Percentiles rank a stretch among this genome's conserved stretches.
phyloP scores from a whole-genome alignment of 2,888 invertebrate species.

The Lithophane socia region DNA sequence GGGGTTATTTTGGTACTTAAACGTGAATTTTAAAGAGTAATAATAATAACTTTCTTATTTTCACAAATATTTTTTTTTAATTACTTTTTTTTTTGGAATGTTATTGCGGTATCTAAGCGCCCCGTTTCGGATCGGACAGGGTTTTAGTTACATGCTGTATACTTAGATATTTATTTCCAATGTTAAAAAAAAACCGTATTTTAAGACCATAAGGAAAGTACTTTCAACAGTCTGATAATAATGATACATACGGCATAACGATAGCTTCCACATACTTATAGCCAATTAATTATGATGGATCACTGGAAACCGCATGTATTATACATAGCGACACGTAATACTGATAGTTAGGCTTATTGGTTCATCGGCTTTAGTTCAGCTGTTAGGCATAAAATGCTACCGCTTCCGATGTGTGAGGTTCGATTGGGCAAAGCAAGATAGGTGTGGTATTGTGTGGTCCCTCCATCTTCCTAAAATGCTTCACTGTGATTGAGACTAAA shows the following conservation, averaged over 20 bases:
- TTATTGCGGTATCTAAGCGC: too few relatives aligned
- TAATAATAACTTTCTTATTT: too few relatives aligned
- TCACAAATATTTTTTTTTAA: too few relatives aligned
- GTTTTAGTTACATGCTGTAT: too few relatives aligned
- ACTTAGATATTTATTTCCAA: too few relatives aligned
- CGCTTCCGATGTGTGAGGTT: constrained; percentile 12
- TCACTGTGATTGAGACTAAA: too few relatives aligned
- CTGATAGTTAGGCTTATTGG: background rate
- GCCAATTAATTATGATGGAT: constrained; percentile 53
- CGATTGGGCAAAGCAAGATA: background rate
- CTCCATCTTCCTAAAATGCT: background rate
- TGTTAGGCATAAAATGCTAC: background rate
- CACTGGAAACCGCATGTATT: constrained; percentile 21
- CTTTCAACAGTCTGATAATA: background rate
- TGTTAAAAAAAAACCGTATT: background rate
- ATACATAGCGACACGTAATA: constrained; percentile 18
- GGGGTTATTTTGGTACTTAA: too few relatives aligned
- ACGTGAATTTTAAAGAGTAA: too few relatives aligned
- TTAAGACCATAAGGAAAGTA: constrained; percentile 22
- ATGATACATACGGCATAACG: background rate
- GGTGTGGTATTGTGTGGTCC: background rate
- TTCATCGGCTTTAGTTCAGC: background rate
- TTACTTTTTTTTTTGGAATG: too few relatives aligned
- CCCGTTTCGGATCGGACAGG: too few relatives aligned
- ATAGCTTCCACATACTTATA: constrained; percentile 44